These are phyloP conservation scores for Oscheius sp. DNA, from an alignment of 2,888 invertebrate genomes.

Conservation along the genomic window DNA sequence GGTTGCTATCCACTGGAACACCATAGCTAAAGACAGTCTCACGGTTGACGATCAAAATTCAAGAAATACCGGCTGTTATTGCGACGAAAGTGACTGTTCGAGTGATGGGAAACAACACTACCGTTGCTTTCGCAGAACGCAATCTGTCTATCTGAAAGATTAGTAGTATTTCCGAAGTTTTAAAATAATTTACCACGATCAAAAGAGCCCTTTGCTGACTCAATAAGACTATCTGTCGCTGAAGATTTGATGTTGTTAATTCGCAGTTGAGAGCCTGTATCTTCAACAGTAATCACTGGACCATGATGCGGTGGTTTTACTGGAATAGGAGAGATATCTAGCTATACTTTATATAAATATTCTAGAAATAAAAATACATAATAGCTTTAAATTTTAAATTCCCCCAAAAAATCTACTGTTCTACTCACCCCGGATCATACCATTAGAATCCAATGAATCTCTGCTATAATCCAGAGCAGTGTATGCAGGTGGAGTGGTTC, in stretches of 20 bases:
- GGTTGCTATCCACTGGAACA: conserved; percentile 64
- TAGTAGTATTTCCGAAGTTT: not conserved
- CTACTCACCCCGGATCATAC: conserved; percentile 37
- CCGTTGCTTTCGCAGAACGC: conserved; percentile 54
- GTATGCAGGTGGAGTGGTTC: conserved; percentile 67
- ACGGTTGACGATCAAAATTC: not conserved
- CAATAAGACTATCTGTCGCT: conserved; percentile 49
- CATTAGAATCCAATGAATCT: conserved; percentile 64
- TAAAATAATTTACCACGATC: conserved; percentile 38
- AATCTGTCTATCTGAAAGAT: conserved; percentile 34
- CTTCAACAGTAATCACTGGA: conserved; percentile 64
- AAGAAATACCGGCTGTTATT: conserved; percentile 57
- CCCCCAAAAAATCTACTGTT: not conserved
- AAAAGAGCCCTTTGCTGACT: conserved; percentile 47
- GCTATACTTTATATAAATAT: not conserved
- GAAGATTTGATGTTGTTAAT: conserved; percentile 49
- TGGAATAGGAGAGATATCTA: conserved; percentile 1
- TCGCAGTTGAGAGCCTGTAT: conserved; percentile 59
- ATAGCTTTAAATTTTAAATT: not conserved
- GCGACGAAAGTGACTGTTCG: conserved; percentile 43
- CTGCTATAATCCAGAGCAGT: conserved; percentile 67
- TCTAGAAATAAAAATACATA: not conserved
- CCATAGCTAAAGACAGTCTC: conserved; percentile 60
- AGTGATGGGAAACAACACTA: conserved; percentile 49
- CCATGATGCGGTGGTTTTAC: conserved; percentile 45